Conservation (phyloP, 2,888 invertebrate species). For the Drosophila histrio region DNA sequence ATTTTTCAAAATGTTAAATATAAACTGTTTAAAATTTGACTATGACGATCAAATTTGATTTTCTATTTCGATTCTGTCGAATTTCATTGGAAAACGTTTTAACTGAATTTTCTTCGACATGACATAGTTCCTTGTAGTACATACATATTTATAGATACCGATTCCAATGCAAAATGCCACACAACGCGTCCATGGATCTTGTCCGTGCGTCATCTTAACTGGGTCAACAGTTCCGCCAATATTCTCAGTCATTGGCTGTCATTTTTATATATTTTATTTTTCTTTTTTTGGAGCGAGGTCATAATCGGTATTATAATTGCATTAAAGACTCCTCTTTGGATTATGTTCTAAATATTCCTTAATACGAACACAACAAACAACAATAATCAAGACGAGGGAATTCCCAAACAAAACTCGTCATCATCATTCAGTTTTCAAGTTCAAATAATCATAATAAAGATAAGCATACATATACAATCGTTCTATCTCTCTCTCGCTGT, state of each 20-base stretch:
- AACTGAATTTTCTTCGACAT: constrained; percentile 34
- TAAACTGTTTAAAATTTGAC: neutral
- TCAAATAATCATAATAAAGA: constrained; percentile 80
- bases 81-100: constrained; percentile 7
- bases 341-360: constrained; percentile 6
- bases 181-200: constrained; percentile 11
- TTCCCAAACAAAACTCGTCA: constrained; percentile 81
- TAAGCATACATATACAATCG: constrained; percentile 63
- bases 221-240: constrained; percentile 66
- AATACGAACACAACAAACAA: constrained; percentile 23
- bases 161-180: constrained; percentile 24
- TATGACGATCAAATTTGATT: constrained; percentile 7
- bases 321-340: neutral
- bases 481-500: neutral
- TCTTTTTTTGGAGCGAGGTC: neutral
- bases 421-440: constrained; percentile 71
- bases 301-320: neutral
- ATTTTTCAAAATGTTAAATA: neutral
- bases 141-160: constrained; percentile 46
- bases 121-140: constrained; percentile 28
- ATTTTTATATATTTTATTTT: too few relatives aligned
- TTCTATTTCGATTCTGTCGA: constrained; percentile 16
- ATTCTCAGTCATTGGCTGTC: neutral
- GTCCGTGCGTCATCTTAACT: constrained; percentile 55
- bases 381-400: constrained; percentile 60